Base-by-base conservation (phyloP, 1,140 invertebrate genomes). In the Solen grandis region DNA sequence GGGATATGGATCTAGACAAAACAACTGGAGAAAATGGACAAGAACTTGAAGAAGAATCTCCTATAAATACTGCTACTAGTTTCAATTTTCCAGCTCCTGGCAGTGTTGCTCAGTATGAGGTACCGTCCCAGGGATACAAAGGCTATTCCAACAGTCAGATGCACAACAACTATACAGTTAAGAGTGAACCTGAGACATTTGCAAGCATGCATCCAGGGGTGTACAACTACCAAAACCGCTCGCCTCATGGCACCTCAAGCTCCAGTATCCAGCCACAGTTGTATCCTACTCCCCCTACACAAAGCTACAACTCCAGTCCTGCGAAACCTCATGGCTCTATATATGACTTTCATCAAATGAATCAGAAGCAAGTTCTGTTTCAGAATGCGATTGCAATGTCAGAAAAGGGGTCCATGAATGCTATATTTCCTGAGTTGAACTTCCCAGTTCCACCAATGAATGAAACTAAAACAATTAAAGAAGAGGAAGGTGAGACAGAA, bases 181-280 rank as follows among this genome's bases (percentile, higher is more conserved):
- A 68, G 25, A 8, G 27, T 33, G 75, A 78, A 19, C 75, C 75
- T 14, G 63, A 68, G 35, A 5, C 46, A 2, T 78, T 65, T 78
- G 75, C 63, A 5, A 78, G 75, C 27, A 78, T 78, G 75, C 62
- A 78, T 22, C 75, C 75, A 1, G 62, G 60, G 16, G 50, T 78
- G 50, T 78, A 69, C 41, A 78, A 68, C 31, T 78, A 78, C 22
- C 75, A 78, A 52, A 78, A 52, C 22, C 27, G 50, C 2, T 69
- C 75, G 14, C 75, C 75, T 5, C 27, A 66, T 35, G 33, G 16
- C 14, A 55, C 19, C n/a, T 16, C 66, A 14, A 54, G 70, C 29
- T 31, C 62, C 1, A 25, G 38, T 8, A 68, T 65, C 1, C 63
- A 60, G 35, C 75, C 75, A 0, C 63, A 66, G 63, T 38, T 78